phyloP scores from a whole-genome alignment of 2,797 vertebrate species.

The Macropus fuliginosus region DNA sequence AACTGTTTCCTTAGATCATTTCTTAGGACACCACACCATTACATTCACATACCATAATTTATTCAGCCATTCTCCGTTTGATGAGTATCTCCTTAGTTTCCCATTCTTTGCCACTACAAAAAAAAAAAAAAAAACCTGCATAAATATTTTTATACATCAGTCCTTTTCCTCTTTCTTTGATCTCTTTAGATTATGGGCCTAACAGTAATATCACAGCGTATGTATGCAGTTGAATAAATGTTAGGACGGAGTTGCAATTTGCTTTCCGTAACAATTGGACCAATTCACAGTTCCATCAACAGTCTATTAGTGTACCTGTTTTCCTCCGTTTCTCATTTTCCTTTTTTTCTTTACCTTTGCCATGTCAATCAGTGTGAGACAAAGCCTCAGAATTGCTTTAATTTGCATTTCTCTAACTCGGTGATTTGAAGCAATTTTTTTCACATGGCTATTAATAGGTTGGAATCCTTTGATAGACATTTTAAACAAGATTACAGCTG shows the following conservation, averaged over 20 bases:
- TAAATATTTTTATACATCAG: neutral
- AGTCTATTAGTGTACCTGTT: neutral
- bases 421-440: neutral
- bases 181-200: neutral
- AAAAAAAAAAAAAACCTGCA: neutral
- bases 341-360: neutral
- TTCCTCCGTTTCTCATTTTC: neutral
- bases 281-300: neutral
- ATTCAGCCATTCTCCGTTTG: neutral
- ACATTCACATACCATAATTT: neutral
- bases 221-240: neutral
- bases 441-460: neutral
- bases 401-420: neutral
- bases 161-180: neutral
- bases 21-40: neutral
- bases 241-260: neutral
- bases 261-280: neutral
- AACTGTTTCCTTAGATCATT: neutral
- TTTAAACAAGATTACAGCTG: conserved; percentile 7
- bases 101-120: neutral
- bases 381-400: neutral
- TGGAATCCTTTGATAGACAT: neutral
- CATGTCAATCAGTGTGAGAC: neutral
- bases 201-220: neutral
- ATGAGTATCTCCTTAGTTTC: neutral